Evolutionary conservation across 2,797 vertebrate species (phyloP).

Genomic region (Smutsia gigantea): DNA sequence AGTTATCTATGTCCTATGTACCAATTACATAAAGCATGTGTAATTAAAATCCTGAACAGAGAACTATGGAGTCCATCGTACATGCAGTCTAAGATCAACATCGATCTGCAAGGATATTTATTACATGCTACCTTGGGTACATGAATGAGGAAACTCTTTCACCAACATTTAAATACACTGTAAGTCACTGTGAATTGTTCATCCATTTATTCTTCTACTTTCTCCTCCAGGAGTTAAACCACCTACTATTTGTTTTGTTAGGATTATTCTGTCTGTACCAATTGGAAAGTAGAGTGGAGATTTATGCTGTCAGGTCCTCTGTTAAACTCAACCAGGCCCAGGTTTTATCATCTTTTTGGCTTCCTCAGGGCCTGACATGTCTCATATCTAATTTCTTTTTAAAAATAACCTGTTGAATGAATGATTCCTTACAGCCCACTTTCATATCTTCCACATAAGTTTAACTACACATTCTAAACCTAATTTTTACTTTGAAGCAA

Average conservation of each 20-base stretch:
- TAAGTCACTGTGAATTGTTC: background rate
- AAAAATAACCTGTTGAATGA: background rate
- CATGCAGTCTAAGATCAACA: background rate
- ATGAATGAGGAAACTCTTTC: background rate
- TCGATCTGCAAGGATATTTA: background rate
- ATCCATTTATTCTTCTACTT: background rate
- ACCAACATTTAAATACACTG: background rate
- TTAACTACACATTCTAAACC: background rate
- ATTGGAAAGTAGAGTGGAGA: background rate
- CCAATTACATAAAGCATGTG: background rate
- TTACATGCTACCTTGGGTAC: background rate
- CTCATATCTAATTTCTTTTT: background rate
- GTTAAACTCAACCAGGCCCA: background rate
- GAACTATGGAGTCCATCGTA: background rate
- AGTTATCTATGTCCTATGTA: background rate
- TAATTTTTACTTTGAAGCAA: slow-evolving; percentile 8
- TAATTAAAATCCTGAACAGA: background rate
- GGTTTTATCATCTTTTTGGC: background rate
- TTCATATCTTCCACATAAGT: background rate
- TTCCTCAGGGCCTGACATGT: background rate
- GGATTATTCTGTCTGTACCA: background rate
- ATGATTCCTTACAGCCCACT: background rate
- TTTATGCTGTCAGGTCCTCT: background rate
- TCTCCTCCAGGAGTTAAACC: background rate
- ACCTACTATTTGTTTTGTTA: background rate